Base-by-base conservation (phyloP, 2,113 vertebrate genomes). In the Lycaon pictus region DNA sequence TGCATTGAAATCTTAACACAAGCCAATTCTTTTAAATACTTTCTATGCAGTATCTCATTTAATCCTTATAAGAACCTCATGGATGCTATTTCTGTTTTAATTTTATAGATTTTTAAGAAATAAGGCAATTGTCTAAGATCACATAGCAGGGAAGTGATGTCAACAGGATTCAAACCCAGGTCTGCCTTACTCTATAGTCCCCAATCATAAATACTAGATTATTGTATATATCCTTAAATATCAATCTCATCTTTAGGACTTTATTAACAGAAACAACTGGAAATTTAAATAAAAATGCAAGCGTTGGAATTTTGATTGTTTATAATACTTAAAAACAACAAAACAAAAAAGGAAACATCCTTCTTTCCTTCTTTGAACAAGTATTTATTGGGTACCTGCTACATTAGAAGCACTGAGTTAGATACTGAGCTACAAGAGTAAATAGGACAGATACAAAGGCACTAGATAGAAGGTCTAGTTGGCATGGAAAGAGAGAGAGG, bases 211-310 rank as follows among this genome's bases (percentile, higher is more conserved):
- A 69, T 17, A 87, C 29, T 71, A n/a, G 51, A 51, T n/a, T 92
- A 63, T 0, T 83, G 16, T 58, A 65, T n/a, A 69, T 82, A 69
- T 86, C 4, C 62, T 81, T 94, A 82, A 86, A 62, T 65, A 71
- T 60, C 69, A 56, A 91, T 67, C 58, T 95, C n/a, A 85, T 27
- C 67, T 96, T 32, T 90, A 67, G 10, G 22, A 69, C 4, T 22
- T 95, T 95, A 90, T 67, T 87, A 88, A 29, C 43, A 95, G 37
- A 92, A 69, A 94, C 2, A 93, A 65, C 29, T 81, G 19, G 60
- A 92, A 97, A 89, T 90, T 81, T 43, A 13, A 81, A n/a, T 37
- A 96, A 91, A 93, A 71, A 74, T 51, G 15, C 93, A 94, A 69
- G 32, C 22, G 85, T 2, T 86, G 32, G 37, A 94, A 69, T 82